Evolutionary conservation across 2,113 vertebrate genomes (phyloP).

Genomic region (Brachypodius melanocephalos): DNA sequence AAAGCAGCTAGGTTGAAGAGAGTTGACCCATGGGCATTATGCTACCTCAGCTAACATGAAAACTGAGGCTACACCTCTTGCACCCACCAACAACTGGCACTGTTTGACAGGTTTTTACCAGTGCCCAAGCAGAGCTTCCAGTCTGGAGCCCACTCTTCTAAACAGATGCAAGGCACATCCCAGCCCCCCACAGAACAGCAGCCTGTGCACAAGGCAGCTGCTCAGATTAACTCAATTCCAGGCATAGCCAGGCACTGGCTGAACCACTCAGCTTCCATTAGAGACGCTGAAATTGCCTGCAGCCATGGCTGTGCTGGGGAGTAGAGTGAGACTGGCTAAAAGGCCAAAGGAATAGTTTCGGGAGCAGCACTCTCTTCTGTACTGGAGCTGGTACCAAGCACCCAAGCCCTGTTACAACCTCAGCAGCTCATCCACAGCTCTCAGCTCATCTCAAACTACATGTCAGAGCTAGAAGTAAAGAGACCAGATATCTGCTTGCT

Average conservation of each 20-base stretch:
- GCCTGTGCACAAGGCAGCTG: fast-evolving
- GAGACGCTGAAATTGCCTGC: background rate
- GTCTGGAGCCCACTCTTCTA: background rate
- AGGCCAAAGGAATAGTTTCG: background rate
- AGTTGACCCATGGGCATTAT: background rate
- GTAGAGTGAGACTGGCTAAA: background rate
- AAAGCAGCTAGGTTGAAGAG: background rate
- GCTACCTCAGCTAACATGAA: background rate
- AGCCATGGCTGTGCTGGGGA: background rate
- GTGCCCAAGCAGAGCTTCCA: background rate
- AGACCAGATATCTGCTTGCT: background rate
- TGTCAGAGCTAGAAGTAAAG: background rate
- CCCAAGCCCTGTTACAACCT: background rate
- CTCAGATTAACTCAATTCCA: background rate
- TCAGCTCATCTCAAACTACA: background rate
- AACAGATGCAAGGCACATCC: background rate
- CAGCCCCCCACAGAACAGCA: background rate
- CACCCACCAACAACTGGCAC: background rate
- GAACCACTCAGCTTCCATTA: background rate
- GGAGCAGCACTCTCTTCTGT: background rate
- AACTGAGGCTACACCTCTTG: background rate
- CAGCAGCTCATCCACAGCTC: background rate
- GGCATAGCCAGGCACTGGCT: background rate
- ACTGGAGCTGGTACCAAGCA: background rate
- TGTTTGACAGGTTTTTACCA: background rate